Conservation (phyloP, 1,140 invertebrate genomes). For the Aphidius ervi region DNA sequence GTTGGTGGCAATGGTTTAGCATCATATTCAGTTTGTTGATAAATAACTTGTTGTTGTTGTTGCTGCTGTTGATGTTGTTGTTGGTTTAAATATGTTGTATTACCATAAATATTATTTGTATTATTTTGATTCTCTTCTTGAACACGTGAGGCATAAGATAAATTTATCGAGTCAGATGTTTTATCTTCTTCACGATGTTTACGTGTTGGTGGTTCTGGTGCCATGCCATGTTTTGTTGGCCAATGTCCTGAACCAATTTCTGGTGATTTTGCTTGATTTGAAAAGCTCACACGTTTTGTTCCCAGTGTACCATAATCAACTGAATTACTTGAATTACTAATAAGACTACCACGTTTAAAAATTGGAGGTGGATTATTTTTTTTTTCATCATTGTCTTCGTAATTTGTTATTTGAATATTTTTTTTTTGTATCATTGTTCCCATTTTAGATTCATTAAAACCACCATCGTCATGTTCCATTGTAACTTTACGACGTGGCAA, state of each 20-base stretch:
- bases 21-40: conserved; percentile 37
- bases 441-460: neutral
- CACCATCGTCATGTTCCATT: conserved; percentile 14
- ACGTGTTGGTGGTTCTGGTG: conserved; percentile 55
- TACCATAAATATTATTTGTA: conserved; percentile 28
- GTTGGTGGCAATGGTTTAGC: conserved; percentile 43
- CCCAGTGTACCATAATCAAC: conserved; percentile 39
- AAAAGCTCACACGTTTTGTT: conserved; percentile 55
- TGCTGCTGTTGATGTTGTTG: too few relatives aligned
- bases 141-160: conserved; percentile 22
- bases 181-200: conserved; percentile 40
- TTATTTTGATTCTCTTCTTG: conserved; percentile 28
- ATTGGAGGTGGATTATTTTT: conserved; percentile 46
- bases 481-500: conserved; percentile 25
- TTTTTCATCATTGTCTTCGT: conserved; percentile 28
- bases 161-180: conserved; percentile 29
- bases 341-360: conserved; percentile 55
- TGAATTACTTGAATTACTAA: conserved; percentile 34
- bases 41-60: neutral
- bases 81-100: neutral
- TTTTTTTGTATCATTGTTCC: conserved; percentile 8
- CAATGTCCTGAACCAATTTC: conserved; percentile 40
- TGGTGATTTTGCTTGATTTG: conserved; percentile 37
- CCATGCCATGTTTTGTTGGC: conserved; percentile 56
- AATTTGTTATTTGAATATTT: conserved; percentile 19